Percentiles rank a stretch among this genome's conserved stretches.
Evolutionary conservation across 2,113 vertebrate species (phyloP).

Genomic region (Lates calcarifer): DNA sequence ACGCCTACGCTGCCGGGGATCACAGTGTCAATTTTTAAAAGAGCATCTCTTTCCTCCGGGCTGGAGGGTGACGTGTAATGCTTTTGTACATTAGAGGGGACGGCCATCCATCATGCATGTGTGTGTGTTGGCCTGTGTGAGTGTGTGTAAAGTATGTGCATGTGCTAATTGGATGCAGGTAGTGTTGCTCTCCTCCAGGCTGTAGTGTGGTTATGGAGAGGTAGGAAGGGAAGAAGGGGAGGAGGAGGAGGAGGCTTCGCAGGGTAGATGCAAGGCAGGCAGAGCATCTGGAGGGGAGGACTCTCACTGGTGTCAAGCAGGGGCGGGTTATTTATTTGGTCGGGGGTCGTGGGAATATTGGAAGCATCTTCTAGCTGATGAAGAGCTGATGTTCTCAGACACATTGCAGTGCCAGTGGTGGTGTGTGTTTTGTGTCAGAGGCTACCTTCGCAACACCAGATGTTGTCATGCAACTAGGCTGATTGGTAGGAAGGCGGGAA

Average conservation of each 20-base stretch:
- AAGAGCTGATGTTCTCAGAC: conserved; percentile 45
- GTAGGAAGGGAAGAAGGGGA: not conserved
- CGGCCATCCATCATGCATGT: conserved; percentile 65
- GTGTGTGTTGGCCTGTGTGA: not conserved
- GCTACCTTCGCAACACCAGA: conserved; percentile 1
- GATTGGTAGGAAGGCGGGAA: not conserved
- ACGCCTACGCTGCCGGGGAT: conserved; percentile 27
- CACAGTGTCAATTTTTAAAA: conserved; percentile 62
- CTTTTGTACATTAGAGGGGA: conserved; percentile 64
- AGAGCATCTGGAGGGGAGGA: conserved; percentile 64
- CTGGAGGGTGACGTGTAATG: conserved; percentile 59
- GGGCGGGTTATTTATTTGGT: conserved; percentile 62
- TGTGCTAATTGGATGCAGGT: conserved; percentile 58
- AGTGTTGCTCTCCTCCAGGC: conserved; percentile 49
- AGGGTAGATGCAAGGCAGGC: conserved; percentile 38
- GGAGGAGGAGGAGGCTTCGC: conserved; percentile 4
- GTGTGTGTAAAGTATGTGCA: conserved; percentile 24
- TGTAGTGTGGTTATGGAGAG: conserved; percentile 38
- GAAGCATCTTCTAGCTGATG: conserved; percentile 53
- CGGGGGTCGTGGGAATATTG: conserved; percentile 64
- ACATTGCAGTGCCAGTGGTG: not conserved
- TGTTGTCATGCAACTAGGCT: not conserved
- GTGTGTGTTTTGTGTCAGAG: conserved; percentile 33
- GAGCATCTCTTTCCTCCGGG: conserved; percentile 66
- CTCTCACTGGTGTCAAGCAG: conserved; percentile 61